Evolutionary conservation across 1,140 invertebrate genomes (phyloP).

Genomic region (Drosophila teissieri): DNA sequence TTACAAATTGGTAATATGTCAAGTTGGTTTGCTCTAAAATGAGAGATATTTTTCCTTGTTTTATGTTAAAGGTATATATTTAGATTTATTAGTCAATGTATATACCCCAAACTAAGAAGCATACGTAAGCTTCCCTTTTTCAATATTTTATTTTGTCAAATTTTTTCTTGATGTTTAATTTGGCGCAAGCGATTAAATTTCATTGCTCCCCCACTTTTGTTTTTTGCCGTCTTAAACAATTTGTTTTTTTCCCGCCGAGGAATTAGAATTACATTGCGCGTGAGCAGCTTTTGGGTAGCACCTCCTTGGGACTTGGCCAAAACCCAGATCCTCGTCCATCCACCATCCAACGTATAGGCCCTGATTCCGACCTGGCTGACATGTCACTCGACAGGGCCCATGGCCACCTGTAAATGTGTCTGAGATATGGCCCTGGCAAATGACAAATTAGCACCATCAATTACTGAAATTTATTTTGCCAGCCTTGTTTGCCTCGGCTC

Average conservation of each 20-base stretch:
- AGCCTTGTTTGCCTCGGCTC: slow-evolving; percentile 60
- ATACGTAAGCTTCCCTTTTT: slow-evolving; percentile 21
- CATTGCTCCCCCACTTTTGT: slow-evolving; percentile 8
- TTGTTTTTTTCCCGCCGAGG: slow-evolving; percentile 2
- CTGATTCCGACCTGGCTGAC: slow-evolving; percentile 34
- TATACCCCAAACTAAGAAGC: not conserved
- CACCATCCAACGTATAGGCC: not conserved
- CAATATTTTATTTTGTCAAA: slow-evolving; percentile 40
- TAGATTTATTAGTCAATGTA: slow-evolving; percentile 5
- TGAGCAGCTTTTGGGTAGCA: slow-evolving; percentile 32
- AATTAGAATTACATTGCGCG: slow-evolving; percentile 58
- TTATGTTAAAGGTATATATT: not conserved
- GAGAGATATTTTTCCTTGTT: not conserved
- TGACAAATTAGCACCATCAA: slow-evolving; percentile 82
- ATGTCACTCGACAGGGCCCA: slow-evolving; percentile 59
- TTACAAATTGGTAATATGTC: too few species aligned
- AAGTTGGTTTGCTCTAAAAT: too few species aligned
- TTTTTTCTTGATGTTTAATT: slow-evolving; percentile 66
- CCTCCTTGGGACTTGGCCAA: slow-evolving; percentile 1
- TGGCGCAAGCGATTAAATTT: slow-evolving; percentile 67
- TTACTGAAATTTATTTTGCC: slow-evolving; percentile 80
- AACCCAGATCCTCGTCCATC: slow-evolving; percentile 13
- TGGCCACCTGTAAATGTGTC: slow-evolving; percentile 72
- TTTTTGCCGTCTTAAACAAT: slow-evolving; percentile 15
- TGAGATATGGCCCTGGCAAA: slow-evolving; percentile 72